These are phyloP conservation scores for Phortica variegata DNA, from an alignment of 1,140 invertebrate genomes.

Conservation along the genomic window DNA sequence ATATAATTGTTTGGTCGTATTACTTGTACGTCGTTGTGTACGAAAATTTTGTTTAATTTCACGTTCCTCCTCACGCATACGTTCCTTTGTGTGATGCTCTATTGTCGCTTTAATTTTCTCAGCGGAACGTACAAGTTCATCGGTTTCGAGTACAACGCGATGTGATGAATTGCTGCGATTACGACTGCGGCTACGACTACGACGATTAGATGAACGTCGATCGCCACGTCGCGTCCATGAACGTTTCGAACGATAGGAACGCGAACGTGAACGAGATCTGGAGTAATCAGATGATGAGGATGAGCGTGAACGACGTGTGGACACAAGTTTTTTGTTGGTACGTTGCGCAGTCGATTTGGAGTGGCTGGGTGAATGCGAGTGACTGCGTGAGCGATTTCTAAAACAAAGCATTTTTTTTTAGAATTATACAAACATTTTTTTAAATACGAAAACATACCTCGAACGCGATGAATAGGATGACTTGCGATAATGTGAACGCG, in stretches of 20 bases:
- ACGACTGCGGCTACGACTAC: slow-evolving; percentile 15
- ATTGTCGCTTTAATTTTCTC: slow-evolving; percentile 50
- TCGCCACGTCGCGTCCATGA: slow-evolving; percentile 55
- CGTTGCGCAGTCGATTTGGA: slow-evolving; percentile 32
- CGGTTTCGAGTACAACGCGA: slow-evolving; percentile 36
- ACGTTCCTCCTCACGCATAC: slow-evolving; percentile 43
- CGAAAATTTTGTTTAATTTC: slow-evolving; percentile 43
- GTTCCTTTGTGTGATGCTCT: slow-evolving; percentile 46
- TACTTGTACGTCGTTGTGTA: slow-evolving; percentile 18
- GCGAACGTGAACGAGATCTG: slow-evolving; percentile 56
- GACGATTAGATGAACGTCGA: slow-evolving; percentile 15
- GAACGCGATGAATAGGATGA: slow-evolving; percentile 45
- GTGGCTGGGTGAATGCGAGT: slow-evolving; percentile 34
- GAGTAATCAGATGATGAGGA: slow-evolving; percentile 50
- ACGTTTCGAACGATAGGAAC: slow-evolving; percentile 45
- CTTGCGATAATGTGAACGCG: slow-evolving; percentile 49
- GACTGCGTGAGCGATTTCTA: slow-evolving; percentile 27
- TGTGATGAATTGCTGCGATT: slow-evolving; percentile 17
- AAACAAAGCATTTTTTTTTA: background rate
- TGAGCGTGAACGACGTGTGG: slow-evolving; percentile 47
- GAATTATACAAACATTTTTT: background rate
- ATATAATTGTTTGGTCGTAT: background rate
- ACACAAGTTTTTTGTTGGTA: slow-evolving; percentile 42
- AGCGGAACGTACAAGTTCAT: slow-evolving; percentile 44
- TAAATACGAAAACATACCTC: slow-evolving; percentile 18